phyloP scores from a whole-genome alignment of 2,888 invertebrate species.

The Chironomus riparius region DNA sequence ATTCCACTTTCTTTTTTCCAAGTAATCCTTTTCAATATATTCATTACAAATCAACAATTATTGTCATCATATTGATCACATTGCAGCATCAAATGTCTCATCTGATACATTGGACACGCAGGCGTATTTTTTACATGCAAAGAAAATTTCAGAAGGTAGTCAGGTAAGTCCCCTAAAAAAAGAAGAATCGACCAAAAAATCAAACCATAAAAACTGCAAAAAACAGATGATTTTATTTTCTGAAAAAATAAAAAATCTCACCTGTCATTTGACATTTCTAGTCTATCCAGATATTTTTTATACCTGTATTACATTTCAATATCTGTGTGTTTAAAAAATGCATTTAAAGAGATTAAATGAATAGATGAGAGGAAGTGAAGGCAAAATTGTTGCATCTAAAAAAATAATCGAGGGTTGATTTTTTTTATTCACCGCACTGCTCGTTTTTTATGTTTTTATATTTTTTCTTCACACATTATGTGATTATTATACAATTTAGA shows the following conservation, averaged over 20 bases:
- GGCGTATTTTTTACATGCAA: no score
- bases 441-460: background rate
- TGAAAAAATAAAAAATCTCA: background rate
- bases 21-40: slow-evolving; percentile 8
- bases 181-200: background rate
- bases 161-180: background rate
- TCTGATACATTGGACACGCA: no score
- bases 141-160: no score
- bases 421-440: background rate
- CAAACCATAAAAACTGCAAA: background rate
- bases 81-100: background rate
- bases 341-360: background rate
- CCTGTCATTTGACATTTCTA: background rate
- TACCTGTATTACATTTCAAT: slow-evolving; percentile 6
- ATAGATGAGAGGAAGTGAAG: background rate
- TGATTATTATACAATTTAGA: slow-evolving; percentile 9
- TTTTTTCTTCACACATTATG: slow-evolving; percentile 16
- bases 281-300: background rate
- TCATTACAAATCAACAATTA: background rate
- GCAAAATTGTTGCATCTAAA: background rate
- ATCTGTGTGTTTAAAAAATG: background rate
- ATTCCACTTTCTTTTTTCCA: background rate
- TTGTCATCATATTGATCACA: background rate
- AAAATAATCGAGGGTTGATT: slow-evolving; percentile 15
- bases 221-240: no score